Percentiles rank a stretch among this genome's conserved stretches.
Conservation (phyloP, 2,797 vertebrate genomes). For the Ciconia nigra region DNA sequence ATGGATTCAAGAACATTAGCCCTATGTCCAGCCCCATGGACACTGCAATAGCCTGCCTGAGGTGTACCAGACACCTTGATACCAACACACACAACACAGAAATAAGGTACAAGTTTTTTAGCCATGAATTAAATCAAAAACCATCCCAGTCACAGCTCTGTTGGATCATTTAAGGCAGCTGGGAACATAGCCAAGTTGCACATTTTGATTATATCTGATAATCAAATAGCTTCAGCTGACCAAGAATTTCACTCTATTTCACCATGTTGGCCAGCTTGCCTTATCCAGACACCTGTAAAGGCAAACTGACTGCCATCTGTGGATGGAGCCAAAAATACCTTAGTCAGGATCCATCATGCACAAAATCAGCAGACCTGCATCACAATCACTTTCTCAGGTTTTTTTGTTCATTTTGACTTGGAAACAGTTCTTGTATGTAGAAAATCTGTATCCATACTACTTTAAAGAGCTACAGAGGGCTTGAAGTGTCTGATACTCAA, state of each 20-base stretch:
- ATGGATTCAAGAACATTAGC: background rate
- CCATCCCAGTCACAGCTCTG: fast-evolving
- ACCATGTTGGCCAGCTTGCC: background rate
- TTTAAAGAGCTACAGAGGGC: background rate
- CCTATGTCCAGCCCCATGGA: background rate
- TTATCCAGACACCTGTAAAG: background rate
- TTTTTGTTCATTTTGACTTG: background rate
- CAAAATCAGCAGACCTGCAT: background rate
- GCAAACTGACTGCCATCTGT: background rate
- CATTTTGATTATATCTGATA: background rate
- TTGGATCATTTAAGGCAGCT: background rate
- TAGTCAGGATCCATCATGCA: fast-evolving
- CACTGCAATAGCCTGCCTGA: background rate
- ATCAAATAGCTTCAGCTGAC: background rate
- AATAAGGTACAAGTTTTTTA: background rate
- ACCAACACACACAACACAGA: background rate
- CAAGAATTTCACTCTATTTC: background rate
- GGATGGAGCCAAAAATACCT: background rate
- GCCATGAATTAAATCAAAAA: background rate
- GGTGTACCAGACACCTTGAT: background rate
- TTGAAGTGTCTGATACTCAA: background rate
- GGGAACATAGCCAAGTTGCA: background rate
- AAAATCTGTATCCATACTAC: background rate
- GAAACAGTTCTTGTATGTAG: background rate
- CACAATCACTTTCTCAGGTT: background rate